Percentiles rank a stretch among this genome's conserved stretches.
phyloP scores from a whole-genome alignment of 1,140 invertebrate genomes.

The Episyrphus balteatus region DNA sequence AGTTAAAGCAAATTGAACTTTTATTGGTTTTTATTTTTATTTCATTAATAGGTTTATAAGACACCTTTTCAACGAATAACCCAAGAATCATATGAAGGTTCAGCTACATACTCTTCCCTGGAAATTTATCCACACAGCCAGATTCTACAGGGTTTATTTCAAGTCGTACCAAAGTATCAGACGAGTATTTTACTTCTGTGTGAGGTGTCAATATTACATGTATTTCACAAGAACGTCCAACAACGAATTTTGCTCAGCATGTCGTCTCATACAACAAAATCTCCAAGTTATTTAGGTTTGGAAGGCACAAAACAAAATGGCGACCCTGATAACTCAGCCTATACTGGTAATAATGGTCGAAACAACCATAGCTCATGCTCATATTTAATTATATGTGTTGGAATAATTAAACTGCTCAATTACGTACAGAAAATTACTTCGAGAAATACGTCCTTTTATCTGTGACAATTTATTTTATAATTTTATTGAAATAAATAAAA shows the following conservation, averaged over 20 bases:
- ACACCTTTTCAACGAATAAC: slow-evolving; percentile 31
- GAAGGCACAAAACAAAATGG: slow-evolving; percentile 34
- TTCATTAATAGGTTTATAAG: slow-evolving; percentile 20
- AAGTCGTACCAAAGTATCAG: slow-evolving; percentile 30
- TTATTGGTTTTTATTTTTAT: not conserved
- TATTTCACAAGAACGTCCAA: slow-evolving; percentile 34
- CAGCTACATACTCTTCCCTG: slow-evolving; percentile 26
- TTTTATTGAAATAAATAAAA: no score
- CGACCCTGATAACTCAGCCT: slow-evolving; percentile 34
- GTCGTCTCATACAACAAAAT: slow-evolving; percentile 28
- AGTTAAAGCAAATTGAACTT: not conserved
- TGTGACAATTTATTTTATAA: no score
- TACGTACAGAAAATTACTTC: no score
- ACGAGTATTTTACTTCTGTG: slow-evolving; percentile 27
- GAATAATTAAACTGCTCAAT: no score
- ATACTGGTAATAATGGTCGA: slow-evolving; percentile 15
- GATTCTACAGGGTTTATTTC: slow-evolving; percentile 32
- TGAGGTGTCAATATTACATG: slow-evolving; percentile 31
- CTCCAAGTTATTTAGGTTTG: slow-evolving; percentile 32
- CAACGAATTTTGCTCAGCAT: slow-evolving; percentile 24
- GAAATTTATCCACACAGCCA: slow-evolving; percentile 32
- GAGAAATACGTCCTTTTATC: no score
- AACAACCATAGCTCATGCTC: no score
- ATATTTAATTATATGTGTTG: no score
- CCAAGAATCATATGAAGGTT: slow-evolving; percentile 29